Conservation (phyloP, 2,797 vertebrate species). For the Chelmon rostratus region DNA sequence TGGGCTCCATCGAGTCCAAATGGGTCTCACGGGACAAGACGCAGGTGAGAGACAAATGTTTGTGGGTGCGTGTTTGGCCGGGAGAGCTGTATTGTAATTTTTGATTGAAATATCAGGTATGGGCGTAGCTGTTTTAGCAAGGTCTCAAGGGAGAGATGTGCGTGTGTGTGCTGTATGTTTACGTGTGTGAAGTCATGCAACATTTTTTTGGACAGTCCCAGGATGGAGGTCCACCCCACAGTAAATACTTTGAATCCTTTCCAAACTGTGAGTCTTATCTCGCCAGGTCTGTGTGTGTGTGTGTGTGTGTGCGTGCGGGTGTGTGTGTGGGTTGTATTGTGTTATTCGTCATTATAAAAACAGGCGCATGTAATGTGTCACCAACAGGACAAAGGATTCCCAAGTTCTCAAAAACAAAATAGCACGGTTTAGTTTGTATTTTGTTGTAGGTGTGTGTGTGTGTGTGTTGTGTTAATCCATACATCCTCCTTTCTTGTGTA, state of each 20-base stretch:
- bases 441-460: not conserved
- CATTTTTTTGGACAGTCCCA: slow-evolving; percentile 12
- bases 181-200: not conserved
- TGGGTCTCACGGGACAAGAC: slow-evolving; percentile 91
- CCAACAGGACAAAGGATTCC: not conserved
- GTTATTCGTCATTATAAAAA: slow-evolving; percentile 26
- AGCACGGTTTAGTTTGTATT: not conserved
- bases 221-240: slow-evolving; percentile 10
- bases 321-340: slow-evolving; percentile 4
- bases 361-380: slow-evolving; percentile 7
- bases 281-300: slow-evolving; percentile 2
- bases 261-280: not conserved
- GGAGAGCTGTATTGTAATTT: slow-evolving; percentile 25
- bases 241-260: slow-evolving; percentile 18
- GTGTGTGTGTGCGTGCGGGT: not conserved
- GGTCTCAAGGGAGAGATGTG: slow-evolving; percentile 10
- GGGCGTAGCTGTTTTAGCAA: not conserved
- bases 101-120: slow-evolving; percentile 22
- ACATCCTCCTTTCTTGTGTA: not conserved
- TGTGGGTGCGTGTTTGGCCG: slow-evolving; percentile 1
- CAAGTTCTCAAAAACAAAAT: not conserved
- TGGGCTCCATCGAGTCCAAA: slow-evolving; percentile 92
- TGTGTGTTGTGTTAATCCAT: not conserved
- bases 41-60: slow-evolving; percentile 84
- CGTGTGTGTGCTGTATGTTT: not conserved